These are phyloP conservation scores for Lineus longissimus DNA, from an alignment of 1,140 invertebrate genomes.

Conservation along the genomic window DNA sequence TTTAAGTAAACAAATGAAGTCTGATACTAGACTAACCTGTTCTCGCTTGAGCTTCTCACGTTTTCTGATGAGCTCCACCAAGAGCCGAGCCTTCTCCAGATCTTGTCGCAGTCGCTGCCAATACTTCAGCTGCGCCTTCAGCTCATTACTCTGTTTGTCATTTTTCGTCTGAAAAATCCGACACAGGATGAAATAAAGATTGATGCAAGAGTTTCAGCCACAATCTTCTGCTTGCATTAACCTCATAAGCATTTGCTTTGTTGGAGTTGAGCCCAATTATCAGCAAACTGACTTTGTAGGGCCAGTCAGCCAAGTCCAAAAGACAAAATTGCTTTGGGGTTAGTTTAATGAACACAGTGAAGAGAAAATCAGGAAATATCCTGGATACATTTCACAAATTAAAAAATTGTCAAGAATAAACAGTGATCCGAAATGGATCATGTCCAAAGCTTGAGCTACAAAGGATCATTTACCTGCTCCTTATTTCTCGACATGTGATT, in stretches of 20 bases:
- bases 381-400: no score
- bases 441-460: no score
- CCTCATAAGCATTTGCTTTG: no score
- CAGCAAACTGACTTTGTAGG: neutral
- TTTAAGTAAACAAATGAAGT: no score
- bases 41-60: constrained; percentile 91
- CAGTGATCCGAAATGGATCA: no score
- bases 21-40: constrained; percentile 62
- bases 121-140: constrained; percentile 85
- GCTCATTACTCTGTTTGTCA: constrained; percentile 46
- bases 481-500: constrained; percentile 49
- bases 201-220: no score
- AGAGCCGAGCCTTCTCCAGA: constrained; percentile 83
- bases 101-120: constrained; percentile 93
- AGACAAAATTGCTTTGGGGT: no score
- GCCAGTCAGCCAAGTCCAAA: neutral
- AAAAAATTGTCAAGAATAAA: no score
- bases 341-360: no score
- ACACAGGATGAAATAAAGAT: neutral
- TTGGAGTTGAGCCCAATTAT: no score
- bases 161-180: constrained; percentile 35
- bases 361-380: no score
- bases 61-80: constrained; percentile 92
- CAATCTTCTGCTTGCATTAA: no score
- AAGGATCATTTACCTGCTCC: constrained; percentile 38